These are phyloP conservation scores for Dysidea cf. avara DNA, from an alignment of 37 sponge, comb jelly and placozoan genomes.

Conservation along the genomic window DNA sequence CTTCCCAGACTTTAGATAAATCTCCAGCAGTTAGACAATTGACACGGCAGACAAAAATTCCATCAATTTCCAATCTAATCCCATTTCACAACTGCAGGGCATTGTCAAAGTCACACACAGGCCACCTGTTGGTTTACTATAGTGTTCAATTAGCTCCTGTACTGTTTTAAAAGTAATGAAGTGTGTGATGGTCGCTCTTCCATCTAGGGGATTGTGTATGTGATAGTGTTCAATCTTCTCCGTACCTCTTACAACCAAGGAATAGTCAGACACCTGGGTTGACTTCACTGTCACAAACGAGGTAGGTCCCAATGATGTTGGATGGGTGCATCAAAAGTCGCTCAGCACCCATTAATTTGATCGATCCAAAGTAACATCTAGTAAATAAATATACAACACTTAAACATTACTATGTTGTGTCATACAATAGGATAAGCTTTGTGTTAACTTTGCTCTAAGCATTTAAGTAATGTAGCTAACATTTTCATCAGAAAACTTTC, in stretches of 20 bases:
- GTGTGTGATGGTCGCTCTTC: constrained; percentile 83
- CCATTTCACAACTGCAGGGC: constrained; percentile 69
- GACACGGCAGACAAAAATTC: constrained; percentile 52
- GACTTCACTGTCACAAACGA: constrained; percentile 94
- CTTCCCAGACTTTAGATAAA: constrained; percentile 96
- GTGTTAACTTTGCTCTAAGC: too few relatives aligned
- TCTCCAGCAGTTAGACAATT: constrained; percentile 82
- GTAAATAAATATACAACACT: too few relatives aligned
- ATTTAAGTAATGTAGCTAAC: too few relatives aligned
- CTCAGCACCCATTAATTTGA: constrained; percentile 96
- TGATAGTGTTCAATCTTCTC: constrained; percentile 89
- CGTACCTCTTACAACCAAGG: constrained; percentile 83
- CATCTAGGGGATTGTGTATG: constrained; percentile 79
- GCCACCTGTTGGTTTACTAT: constrained; percentile 76
- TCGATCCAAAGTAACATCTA: constrained; percentile 97
- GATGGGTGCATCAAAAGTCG: constrained; percentile 78
- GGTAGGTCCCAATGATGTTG: constrained; percentile 82
- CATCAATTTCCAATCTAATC: constrained; percentile 91
- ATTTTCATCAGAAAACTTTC: too few relatives aligned
- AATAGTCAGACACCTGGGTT: constrained; percentile 94
- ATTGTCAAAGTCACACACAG: constrained; percentile 57
- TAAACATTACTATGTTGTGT: too few relatives aligned
- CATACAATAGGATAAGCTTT: too few relatives aligned
- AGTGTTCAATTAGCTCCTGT: constrained; percentile 75
- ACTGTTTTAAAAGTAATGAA: constrained; percentile 71